Percentiles rank a stretch among this genome's conserved stretches.
phyloP scores from a whole-genome alignment of 2,888 invertebrate species.

The Spodoptera littoralis region DNA sequence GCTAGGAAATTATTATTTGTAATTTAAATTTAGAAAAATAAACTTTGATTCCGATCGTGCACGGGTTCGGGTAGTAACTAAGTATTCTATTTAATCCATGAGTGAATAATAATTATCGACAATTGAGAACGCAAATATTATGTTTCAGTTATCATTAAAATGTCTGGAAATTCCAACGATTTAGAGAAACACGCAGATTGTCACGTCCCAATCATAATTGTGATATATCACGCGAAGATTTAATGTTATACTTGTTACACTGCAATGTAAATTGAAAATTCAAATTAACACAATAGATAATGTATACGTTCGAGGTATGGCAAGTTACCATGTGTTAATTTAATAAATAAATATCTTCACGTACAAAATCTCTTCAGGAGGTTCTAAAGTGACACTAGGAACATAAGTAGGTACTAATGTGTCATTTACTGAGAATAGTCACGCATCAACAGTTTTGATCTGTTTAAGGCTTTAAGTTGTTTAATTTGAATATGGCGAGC shows the following conservation, averaged over 20 bases:
- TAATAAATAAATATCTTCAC: conserved; percentile 8
- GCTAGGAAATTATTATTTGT: not conserved
- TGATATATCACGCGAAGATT: not conserved
- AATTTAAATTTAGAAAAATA: no score
- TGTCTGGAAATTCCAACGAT: not conserved
- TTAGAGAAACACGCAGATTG: not conserved
- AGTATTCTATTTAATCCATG: not conserved
- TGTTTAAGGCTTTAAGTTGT: conserved; percentile 29
- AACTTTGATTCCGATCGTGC: no score
- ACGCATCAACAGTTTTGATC: conserved; percentile 21
- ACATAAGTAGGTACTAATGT: no score
- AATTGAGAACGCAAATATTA: not conserved
- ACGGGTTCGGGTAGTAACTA: not conserved
- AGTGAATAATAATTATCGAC: not conserved
- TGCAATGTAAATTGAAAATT: conserved; percentile 26
- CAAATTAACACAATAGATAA: conserved; percentile 18
- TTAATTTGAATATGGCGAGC: conserved; percentile 50
- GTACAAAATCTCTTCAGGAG: conserved; percentile 10
- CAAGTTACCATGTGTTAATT: conserved; percentile 21
- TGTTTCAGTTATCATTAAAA: conserved; percentile 1
- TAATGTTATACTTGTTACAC: conserved; percentile 11
- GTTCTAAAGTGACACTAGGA: not conserved
- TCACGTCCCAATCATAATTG: conserved; percentile 1
- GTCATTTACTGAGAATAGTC: conserved; percentile 6
- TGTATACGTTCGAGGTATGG: conserved; percentile 19